A percentile compares a stretch with the other conserved stretches of the same genome.
Conservation (phyloP, 2,888 invertebrate species). For the Polydrusus pterygomalis region DNA sequence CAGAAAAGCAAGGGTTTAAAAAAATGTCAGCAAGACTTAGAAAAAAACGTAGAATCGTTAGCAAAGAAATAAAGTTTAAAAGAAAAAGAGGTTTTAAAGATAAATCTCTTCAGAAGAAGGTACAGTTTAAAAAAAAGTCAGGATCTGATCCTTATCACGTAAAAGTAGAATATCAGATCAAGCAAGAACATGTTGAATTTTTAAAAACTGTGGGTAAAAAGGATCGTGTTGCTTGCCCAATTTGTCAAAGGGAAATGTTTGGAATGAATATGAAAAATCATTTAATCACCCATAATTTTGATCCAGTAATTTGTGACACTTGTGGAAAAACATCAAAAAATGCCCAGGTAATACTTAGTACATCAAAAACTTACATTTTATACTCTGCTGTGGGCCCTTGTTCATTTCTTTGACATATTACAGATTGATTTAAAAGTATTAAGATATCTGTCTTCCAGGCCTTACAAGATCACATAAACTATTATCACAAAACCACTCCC, state of each 20-base stretch:
- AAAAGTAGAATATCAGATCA: constrained; percentile 43
- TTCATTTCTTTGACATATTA: not conserved
- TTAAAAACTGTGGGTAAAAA: constrained; percentile 42
- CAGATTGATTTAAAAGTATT: not conserved
- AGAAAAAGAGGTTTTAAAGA: constrained; percentile 25
- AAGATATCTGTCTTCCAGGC: constrained; percentile 36
- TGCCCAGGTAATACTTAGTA: constrained; percentile 56
- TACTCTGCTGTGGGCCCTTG: not conserved
- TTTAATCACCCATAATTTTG: constrained; percentile 63
- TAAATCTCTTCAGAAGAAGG: constrained; percentile 26
- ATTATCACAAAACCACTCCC: constrained; percentile 64
- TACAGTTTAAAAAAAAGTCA: constrained; percentile 5
- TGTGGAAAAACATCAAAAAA: constrained; percentile 65
- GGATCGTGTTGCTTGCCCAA: constrained; percentile 58
- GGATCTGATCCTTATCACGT: constrained; percentile 1
- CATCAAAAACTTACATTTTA: not conserved
- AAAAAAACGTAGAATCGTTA: not conserved
- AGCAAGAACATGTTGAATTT: constrained; percentile 46
- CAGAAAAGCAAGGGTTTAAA: not conserved
- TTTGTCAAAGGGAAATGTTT: constrained; percentile 62
- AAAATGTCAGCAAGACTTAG: constrained; percentile 6
- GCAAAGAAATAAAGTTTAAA: constrained; percentile 39
- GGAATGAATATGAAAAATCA: constrained; percentile 65
- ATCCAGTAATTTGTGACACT: constrained; percentile 64
- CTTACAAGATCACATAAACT: constrained; percentile 63